A percentile compares a stretch with the other conserved stretches of the same genome.
Evolutionary conservation across 2,888 invertebrate species (phyloP).

Genomic region (Drosophila nr. perissopoda): DNA sequence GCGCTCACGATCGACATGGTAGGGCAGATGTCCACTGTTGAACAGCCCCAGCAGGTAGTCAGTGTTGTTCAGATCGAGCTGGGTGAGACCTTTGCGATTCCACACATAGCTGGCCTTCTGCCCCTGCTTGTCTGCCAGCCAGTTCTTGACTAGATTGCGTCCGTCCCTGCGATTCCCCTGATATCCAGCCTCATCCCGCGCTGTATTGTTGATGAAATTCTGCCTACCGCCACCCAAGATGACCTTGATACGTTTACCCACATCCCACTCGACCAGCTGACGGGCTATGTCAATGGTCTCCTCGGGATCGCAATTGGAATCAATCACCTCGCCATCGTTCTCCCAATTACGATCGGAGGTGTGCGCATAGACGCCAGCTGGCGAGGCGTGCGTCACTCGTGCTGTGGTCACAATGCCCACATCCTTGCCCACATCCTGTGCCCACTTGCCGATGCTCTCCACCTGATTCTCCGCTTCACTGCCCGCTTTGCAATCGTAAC

Average conservation of each 20-base stretch:
- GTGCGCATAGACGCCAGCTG: slow-evolving; percentile 90
- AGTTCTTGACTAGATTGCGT: slow-evolving; percentile 88
- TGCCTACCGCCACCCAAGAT: slow-evolving; percentile 84
- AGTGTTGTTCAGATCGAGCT: slow-evolving; percentile 85
- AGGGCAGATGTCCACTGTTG: slow-evolving; percentile 87
- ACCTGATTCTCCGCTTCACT: slow-evolving; percentile 86
- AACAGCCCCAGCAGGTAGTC: slow-evolving; percentile 88
- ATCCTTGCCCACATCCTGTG: slow-evolving; percentile 88
- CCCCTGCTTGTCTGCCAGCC: slow-evolving; percentile 85
- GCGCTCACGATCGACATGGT: slow-evolving; percentile 86
- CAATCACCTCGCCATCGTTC: slow-evolving; percentile 87
- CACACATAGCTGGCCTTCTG: slow-evolving; percentile 84
- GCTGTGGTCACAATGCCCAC: slow-evolving; percentile 91
- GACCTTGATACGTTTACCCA: slow-evolving; percentile 90
- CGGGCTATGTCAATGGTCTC: slow-evolving; percentile 90
- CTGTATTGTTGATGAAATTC: slow-evolving; percentile 76
- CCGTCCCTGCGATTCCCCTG: slow-evolving; percentile 87
- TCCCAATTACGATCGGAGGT: slow-evolving; percentile 90
- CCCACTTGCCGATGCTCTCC: slow-evolving; percentile 89
- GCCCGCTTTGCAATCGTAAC: slow-evolving; percentile 88
- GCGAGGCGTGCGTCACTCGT: slow-evolving; percentile 92
- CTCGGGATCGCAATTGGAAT: slow-evolving; percentile 83
- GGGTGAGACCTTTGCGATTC: slow-evolving; percentile 79
- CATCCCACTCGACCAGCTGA: slow-evolving; percentile 88
- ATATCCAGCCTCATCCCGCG: slow-evolving; percentile 86